Evolutionary conservation across 1,140 invertebrate genomes (phyloP).

Genomic region (Sycophila sp.): DNA sequence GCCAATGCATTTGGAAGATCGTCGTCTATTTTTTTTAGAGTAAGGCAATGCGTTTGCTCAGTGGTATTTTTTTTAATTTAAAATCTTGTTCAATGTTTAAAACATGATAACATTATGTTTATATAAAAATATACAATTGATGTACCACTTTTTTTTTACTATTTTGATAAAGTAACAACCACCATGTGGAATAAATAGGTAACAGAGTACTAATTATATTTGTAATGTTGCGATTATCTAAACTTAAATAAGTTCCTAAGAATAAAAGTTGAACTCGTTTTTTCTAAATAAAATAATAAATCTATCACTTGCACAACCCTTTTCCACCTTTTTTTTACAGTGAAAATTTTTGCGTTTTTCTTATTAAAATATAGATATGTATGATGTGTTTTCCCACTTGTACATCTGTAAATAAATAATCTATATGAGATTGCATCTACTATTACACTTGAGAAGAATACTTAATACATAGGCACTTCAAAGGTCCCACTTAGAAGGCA

Average conservation of each 20-base stretch:
- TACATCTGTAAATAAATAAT: slow-evolving; percentile 18
- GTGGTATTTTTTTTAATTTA: too few species aligned
- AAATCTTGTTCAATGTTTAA: background rate
- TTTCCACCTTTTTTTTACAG: background rate
- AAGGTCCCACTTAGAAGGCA: background rate
- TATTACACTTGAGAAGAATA: slow-evolving; percentile 8
- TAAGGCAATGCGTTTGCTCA: too few species aligned
- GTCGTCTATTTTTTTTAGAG: too few species aligned
- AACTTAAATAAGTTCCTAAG: too few species aligned
- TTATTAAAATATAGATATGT: background rate
- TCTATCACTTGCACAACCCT: slow-evolving; percentile 18
- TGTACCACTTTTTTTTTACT: background rate
- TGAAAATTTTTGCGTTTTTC: background rate
- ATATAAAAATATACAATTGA: slow-evolving; percentile 30
- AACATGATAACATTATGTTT: slow-evolving; percentile 7
- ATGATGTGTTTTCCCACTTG: background rate
- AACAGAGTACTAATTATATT: slow-evolving; percentile 16
- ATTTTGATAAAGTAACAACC: slow-evolving; percentile 12
- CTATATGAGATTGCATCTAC: background rate
- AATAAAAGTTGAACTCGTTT: background rate
- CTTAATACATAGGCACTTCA: background rate
- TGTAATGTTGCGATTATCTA: too few species aligned
- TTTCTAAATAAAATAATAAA: background rate
- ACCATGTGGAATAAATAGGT: slow-evolving; percentile 12
- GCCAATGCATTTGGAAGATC: too few species aligned